phyloP scores from a whole-genome alignment of 2,113 vertebrate species.

The Oreochromis aureus region DNA sequence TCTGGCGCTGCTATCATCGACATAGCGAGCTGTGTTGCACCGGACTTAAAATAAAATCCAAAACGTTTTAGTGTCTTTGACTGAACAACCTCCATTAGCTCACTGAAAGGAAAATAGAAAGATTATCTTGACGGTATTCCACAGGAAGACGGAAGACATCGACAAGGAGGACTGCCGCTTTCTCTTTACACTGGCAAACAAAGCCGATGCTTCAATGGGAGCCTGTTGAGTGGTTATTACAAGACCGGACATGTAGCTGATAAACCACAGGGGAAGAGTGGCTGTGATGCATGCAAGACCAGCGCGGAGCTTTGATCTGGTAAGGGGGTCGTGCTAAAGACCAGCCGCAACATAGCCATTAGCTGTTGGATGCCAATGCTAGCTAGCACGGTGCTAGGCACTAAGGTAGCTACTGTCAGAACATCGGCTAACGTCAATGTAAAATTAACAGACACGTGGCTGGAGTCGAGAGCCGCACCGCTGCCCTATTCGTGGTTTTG shows the following conservation, averaged over 20 bases:
- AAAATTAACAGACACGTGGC: neutral
- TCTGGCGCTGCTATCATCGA: neutral
- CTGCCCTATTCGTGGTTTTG: neutral
- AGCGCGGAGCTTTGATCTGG: constrained; percentile 7
- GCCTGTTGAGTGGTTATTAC: neutral
- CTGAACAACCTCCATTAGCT: neutral
- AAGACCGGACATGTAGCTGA: neutral
- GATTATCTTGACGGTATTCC: neutral
- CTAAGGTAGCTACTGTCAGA: neutral
- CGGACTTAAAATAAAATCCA: too few species aligned
- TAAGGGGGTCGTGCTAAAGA: neutral
- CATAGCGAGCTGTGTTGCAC: neutral
- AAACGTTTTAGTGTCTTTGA: neutral
- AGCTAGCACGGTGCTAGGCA: constrained; percentile 19
- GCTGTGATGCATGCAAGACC: neutral
- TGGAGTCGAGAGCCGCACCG: neutral
- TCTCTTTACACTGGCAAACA: neutral
- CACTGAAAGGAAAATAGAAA: neutral
- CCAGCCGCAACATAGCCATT: constrained; percentile 2
- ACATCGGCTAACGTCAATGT: neutral
- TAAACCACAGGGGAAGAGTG: neutral
- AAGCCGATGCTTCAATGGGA: neutral
- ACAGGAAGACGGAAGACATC: neutral
- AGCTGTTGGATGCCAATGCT: neutral
- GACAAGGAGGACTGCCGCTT: neutral